Evolutionary conservation across 2,888 invertebrate genomes (phyloP).

Genomic region (Parnassius mnemosyne): DNA sequence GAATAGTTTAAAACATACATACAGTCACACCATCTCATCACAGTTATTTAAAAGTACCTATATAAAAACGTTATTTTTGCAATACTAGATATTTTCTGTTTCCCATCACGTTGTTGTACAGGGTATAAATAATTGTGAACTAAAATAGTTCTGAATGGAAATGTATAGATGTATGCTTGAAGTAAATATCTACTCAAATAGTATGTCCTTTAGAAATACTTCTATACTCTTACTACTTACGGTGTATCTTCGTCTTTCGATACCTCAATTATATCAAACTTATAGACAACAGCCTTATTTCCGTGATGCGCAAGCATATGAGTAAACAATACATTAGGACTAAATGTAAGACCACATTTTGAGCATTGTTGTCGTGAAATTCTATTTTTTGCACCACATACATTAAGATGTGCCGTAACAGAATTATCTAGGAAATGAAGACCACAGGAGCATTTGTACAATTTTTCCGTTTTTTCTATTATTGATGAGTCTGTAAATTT

Average conservation of each 20-base stretch:
- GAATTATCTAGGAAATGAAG: slow-evolving; percentile 41
- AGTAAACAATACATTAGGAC: slow-evolving; percentile 53
- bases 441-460: slow-evolving; percentile 60
- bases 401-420: slow-evolving; percentile 8
- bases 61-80: too few relatives aligned
- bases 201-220: not conserved
- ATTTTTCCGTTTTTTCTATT: slow-evolving; percentile 33
- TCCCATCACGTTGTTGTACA: too few relatives aligned
- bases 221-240: not conserved
- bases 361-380: slow-evolving; percentile 51
- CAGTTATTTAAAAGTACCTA: too few relatives aligned
- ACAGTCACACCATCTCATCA: too few relatives aligned
- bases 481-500: not conserved
- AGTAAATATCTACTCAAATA: too few relatives aligned
- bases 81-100: too few relatives aligned
- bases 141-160: too few relatives aligned
- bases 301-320: slow-evolving; percentile 60
- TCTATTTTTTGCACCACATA: slow-evolving; percentile 35
- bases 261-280: slow-evolving; percentile 45
- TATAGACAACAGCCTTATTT: slow-evolving; percentile 44
- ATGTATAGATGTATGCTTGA: too few relatives aligned
- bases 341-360: slow-evolving; percentile 58
- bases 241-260: slow-evolving; percentile 18
- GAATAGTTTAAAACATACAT: too few relatives aligned
- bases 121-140: too few relatives aligned